Conservation (phyloP, 1,140 invertebrate species). For the Adoxophyes honmai region DNA sequence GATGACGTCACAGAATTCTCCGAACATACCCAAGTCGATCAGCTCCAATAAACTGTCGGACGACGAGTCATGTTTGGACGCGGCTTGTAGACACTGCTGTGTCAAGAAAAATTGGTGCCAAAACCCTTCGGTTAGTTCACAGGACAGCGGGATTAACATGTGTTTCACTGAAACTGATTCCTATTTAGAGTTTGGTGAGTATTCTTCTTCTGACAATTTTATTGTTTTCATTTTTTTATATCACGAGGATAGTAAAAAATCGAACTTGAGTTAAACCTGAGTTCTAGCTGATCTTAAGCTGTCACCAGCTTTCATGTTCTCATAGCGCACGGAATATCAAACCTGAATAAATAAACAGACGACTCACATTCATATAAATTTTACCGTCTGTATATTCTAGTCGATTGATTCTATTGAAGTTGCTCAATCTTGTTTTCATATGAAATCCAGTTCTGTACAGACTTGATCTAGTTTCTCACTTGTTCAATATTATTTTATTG, state of each 20-base stretch:
- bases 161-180: constrained; percentile 84
- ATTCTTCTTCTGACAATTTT: background rate
- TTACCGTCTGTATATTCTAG: too few species aligned
- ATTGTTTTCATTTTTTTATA: too few species aligned
- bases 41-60: constrained; percentile 75
- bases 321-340: too few species aligned
- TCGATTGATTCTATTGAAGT: too few species aligned
- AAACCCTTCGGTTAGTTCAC: constrained; percentile 83
- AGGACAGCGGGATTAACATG: constrained; percentile 87
- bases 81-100: constrained; percentile 64
- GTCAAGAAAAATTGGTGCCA: constrained; percentile 79
- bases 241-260: too few species aligned
- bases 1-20: constrained; percentile 56
- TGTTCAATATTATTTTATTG: too few species aligned
- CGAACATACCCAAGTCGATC: constrained; percentile 64
- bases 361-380: too few species aligned
- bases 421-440: background rate
- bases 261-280: too few species aligned
- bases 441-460: constrained; percentile 10
- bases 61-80: constrained; percentile 69
- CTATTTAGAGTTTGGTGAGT: constrained; percentile 66
- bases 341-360: too few species aligned
- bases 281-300: too few species aligned
- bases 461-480: background rate
- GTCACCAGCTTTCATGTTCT: too few species aligned